phyloP scores from a whole-genome alignment of 2,888 invertebrate genomes.

The Philhelius pedissequus region DNA sequence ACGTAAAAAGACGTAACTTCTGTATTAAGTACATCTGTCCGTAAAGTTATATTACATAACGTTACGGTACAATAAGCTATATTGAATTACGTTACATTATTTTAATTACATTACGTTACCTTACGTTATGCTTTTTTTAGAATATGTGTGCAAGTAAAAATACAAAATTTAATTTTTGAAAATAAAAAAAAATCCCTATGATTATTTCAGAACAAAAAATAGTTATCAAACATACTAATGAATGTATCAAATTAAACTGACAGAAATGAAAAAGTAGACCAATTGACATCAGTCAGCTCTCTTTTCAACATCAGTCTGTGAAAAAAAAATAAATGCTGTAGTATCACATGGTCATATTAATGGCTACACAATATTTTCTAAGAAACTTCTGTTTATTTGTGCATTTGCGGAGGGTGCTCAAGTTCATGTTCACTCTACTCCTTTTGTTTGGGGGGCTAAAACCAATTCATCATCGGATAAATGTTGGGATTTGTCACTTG shows the following conservation, averaged over 20 bases:
- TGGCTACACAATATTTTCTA: slow-evolving; percentile 32
- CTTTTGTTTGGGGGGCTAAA: background rate
- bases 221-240: background rate
- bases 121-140: too few species aligned
- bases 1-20: too few species aligned
- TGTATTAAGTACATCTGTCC: too few species aligned
- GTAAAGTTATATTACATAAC: too few species aligned
- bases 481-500: slow-evolving; percentile 35
- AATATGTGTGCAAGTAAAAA: too few species aligned
- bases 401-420: background rate
- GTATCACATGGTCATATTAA: slow-evolving; percentile 28
- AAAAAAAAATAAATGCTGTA: background rate
- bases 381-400: slow-evolving; percentile 9
- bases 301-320: slow-evolving; percentile 29
- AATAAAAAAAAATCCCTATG: background rate
- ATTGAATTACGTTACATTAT: too few species aligned
- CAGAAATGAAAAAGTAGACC: background rate
- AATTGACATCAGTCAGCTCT: background rate
- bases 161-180: background rate
- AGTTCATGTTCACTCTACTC: background rate
- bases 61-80: too few species aligned
- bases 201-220: background rate
- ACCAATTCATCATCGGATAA: slow-evolving; percentile 42
- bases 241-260: background rate
- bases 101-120: too few species aligned